These are phyloP conservation scores for Hippoglossus stenolepis DNA, from an alignment of 2,113 vertebrate genomes.

Conservation along the genomic window DNA sequence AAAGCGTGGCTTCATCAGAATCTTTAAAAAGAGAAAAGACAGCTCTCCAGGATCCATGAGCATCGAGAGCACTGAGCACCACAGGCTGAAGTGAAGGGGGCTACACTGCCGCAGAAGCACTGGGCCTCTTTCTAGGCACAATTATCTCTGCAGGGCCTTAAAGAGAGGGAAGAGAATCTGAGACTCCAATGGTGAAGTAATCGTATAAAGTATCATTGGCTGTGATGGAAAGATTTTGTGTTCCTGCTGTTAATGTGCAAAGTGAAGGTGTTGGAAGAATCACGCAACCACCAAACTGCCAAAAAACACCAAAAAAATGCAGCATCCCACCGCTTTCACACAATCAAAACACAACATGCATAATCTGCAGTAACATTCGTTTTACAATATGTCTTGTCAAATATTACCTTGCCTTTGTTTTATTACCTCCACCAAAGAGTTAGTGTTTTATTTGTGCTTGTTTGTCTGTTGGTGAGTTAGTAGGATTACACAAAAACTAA, in stretches of 20 bases:
- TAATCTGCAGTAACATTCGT: neutral
- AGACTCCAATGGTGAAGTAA: constrained; percentile 24
- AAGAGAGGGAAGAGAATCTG: neutral
- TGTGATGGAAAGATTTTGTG: constrained; percentile 13
- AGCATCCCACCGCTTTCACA: neutral
- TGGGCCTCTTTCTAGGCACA: constrained; percentile 6
- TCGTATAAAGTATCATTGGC: constrained; percentile 14
- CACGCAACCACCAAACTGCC: neutral
- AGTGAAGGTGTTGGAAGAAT: neutral
- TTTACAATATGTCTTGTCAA: neutral
- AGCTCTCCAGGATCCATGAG: neutral
- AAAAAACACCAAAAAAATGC: neutral
- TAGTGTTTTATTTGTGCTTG: too few species aligned
- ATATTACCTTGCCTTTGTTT: neutral
- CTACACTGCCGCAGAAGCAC: neutral
- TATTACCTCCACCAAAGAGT: neutral
- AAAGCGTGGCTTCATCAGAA: neutral
- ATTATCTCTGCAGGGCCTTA: constrained; percentile 34
- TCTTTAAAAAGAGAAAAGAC: neutral
- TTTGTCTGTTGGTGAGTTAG: too few species aligned
- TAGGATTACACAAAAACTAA: too few species aligned
- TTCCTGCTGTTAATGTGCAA: neutral
- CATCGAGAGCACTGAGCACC: constrained; percentile 2
- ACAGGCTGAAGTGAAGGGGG: constrained; percentile 9
- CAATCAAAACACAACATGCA: neutral